Evolutionary conservation across 2,113 vertebrate genomes (phyloP), one percentile per base, ranked within the genome.

Genomic region (Cyprinodon variegatus): DNA sequence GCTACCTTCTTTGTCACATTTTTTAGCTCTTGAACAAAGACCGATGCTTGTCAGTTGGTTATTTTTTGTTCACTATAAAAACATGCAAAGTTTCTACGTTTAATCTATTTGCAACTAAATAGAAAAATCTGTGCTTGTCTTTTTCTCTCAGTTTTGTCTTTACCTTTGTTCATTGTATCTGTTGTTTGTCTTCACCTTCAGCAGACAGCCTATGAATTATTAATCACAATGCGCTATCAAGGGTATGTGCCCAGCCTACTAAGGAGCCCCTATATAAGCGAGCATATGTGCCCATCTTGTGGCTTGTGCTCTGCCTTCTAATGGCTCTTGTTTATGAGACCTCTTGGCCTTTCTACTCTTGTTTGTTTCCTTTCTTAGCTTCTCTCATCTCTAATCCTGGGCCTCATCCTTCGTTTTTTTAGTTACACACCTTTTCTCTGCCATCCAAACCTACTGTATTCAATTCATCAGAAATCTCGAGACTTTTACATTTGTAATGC

Each of bases 201-300:
- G 65, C 48, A 87, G 87, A 77, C 77, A 70, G 61, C 76, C 67
- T 66, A 82, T 92, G 84, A 92, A 93, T 90, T 89, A 92, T 92
- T 86, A 90, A 91, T 91, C 89, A 89, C 43, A 11, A 76, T 88
- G 82, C 81, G 72, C 78, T 77, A 86, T 87, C 76, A 83, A 69
- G 85, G 59, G 63, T 72, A 78, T 90, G 92, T 86, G 84, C 83
- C 77, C 53, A 37, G 86, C 88, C 50, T 90, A 61, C 87, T 68
- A 82, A 89, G 69, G 40, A 83, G 79, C 62, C 14, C 61, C 70
- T 48, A 63, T 81, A 50, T 83, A 72, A 72, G 68, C 70, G 64
- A 50, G 64, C 82, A 59, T 81, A 71, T 75, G 76, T 79, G 79
- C 53, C 59, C 83, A 77, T 79, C 79, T 68, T 41, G 10, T 59